A percentile compares a stretch with the other conserved stretches of the same genome.
These are phyloP conservation scores for Lasioglossum lativentre DNA, from an alignment of 2,888 invertebrate species.

Conservation along the genomic window DNA sequence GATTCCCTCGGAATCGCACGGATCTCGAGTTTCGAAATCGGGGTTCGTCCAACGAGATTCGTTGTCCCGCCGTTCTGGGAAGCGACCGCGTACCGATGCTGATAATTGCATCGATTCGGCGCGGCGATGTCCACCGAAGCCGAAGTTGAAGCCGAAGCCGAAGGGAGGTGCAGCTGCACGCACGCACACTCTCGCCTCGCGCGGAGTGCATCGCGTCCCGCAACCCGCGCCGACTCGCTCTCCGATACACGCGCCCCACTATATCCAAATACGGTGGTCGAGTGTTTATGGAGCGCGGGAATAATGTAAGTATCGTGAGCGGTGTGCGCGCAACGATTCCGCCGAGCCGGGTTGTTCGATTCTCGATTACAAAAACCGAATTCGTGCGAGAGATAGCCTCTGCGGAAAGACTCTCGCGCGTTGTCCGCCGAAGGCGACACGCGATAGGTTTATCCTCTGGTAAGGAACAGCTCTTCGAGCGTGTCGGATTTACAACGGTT, in stretches of 20 bases:
- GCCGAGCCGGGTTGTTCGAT: not conserved
- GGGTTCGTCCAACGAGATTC: not conserved
- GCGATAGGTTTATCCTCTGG: not conserved
- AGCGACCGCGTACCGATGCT: not conserved
- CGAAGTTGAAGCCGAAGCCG: not conserved
- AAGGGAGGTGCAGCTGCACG: constrained; percentile 19
- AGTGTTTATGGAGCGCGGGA: constrained; percentile 67
- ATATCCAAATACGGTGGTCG: constrained; percentile 65
- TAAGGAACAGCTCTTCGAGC: constrained; percentile 14
- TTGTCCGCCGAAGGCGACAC: not conserved
- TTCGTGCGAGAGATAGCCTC: not conserved
- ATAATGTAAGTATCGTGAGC: constrained; percentile 57
- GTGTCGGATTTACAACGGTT: constrained; percentile 8
- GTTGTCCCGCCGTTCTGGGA: not conserved
- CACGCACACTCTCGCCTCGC: constrained; percentile 2
- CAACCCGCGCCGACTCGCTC: constrained; percentile 22
- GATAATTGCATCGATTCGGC: constrained; percentile 12
- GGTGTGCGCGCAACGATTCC: constrained; percentile 18
- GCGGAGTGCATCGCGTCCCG: not conserved
- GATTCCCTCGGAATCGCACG: not conserved
- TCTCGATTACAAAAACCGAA: not conserved
- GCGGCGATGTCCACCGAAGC: not conserved
- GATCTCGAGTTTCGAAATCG: not conserved
- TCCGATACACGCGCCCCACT: constrained; percentile 40
- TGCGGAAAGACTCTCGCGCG: not conserved